These are phyloP conservation scores for Leptinotarsa texana DNA, from an alignment of 1,140 invertebrate genomes.

Conservation along the genomic window DNA sequence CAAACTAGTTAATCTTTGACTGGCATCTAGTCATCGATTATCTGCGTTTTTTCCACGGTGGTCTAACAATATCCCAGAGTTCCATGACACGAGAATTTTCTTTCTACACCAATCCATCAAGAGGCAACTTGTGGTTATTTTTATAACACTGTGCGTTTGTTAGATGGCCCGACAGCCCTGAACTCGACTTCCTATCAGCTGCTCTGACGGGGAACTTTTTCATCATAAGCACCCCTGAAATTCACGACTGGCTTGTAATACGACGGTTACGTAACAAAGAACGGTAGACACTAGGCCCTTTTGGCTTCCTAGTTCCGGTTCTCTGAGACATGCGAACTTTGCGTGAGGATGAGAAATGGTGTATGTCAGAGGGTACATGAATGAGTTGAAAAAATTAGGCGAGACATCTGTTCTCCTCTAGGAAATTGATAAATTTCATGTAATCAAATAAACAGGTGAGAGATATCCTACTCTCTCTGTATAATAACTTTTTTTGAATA, in stretches of 20 bases:
- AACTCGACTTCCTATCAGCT: conserved; percentile 14
- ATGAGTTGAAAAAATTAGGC: background rate
- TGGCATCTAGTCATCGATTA: no score
- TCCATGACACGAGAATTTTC: no score
- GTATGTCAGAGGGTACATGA: background rate
- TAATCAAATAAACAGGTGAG: no score
- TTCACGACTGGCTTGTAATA: background rate
- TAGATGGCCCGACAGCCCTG: background rate
- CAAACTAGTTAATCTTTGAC: no score
- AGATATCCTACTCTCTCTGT: no score
- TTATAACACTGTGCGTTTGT: conserved; percentile 7
- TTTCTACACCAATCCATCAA: no score
- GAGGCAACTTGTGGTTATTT: background rate
- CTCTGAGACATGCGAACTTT: background rate
- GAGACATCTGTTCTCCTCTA: no score
- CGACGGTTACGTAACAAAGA: conserved; percentile 15
- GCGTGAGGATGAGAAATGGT: background rate
- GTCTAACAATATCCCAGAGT: no score
- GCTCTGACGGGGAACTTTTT: conserved; percentile 7
- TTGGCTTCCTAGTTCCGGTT: conserved; percentile 4
- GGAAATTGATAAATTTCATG: no score
- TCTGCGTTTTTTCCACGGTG: no score
- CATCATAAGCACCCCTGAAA: background rate
- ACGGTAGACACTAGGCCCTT: conserved; percentile 2
- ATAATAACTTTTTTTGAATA: no score